Conservation (phyloP, 2,797 vertebrate genomes). For the Pelodytes ibericus region DNA sequence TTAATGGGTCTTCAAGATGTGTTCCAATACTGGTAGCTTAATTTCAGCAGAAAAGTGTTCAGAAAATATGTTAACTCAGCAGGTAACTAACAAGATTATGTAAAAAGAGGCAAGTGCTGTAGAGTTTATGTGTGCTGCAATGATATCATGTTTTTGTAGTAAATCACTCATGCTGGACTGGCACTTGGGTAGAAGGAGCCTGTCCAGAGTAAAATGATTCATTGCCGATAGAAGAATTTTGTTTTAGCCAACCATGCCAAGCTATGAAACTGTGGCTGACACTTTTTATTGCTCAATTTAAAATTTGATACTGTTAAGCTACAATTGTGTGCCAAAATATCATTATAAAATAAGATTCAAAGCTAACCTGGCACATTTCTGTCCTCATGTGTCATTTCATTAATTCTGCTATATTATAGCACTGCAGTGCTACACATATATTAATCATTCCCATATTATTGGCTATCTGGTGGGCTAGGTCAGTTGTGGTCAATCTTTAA, state of each 20-base stretch:
- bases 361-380: background rate
- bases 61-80: background rate
- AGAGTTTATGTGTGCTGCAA: constrained; percentile 3
- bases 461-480: too few species aligned
- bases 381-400: background rate
- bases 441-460: too few species aligned
- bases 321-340: background rate
- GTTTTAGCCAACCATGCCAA: background rate
- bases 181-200: constrained; percentile 7
- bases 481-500: too few species aligned
- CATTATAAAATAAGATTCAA: too few species aligned
- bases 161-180: constrained; percentile 20
- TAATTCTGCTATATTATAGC: background rate
- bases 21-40: background rate
- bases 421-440: background rate
- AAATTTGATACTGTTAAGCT: constrained; percentile 1
- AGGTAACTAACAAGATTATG: background rate
- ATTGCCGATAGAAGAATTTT: constrained; percentile 7
- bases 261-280: constrained; percentile 1
- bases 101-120: background rate
- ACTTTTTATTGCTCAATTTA: constrained; percentile 30
- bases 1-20: background rate
- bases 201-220: constrained; percentile 9
- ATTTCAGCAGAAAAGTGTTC: background rate
- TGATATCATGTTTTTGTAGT: constrained; percentile 6